phyloP scores from a whole-genome alignment of 2,113 vertebrate species.

The Phaetusa simplex region DNA sequence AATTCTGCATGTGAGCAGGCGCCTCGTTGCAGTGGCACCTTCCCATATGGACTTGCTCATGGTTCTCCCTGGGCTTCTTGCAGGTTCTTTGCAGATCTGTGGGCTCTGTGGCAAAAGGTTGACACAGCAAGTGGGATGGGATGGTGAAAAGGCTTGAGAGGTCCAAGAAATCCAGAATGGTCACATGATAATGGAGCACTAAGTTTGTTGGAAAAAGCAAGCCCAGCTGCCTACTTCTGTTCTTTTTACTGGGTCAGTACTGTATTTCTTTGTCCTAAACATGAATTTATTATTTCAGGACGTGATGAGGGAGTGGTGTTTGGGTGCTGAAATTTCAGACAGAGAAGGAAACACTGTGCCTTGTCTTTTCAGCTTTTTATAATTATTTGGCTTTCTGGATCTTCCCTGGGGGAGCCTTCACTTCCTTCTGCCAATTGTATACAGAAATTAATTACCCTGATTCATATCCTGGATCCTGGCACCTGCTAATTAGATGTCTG shows the following conservation, averaged over 20 bases:
- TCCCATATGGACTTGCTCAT: fast-evolving
- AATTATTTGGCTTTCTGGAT: slow-evolving; percentile 10
- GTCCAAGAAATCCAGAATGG: not conserved
- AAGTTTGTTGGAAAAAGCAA: not conserved
- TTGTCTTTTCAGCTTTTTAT: not conserved
- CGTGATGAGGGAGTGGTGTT: not conserved
- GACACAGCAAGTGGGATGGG: not conserved
- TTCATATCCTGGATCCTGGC: slow-evolving; percentile 25
- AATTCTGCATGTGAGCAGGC: not conserved
- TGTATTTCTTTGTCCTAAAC: not conserved
- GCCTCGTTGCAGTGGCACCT: fast-evolving
- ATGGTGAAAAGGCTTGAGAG: not conserved
- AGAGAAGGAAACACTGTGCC: not conserved
- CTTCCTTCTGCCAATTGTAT: slow-evolving; percentile 16
- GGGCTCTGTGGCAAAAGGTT: not conserved
- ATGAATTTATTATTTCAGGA: not conserved
- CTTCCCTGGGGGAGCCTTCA: not conserved
- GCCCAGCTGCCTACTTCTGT: not conserved
- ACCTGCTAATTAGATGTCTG: slow-evolving; percentile 2
- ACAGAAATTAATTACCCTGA: slow-evolving; percentile 29
- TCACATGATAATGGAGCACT: not conserved
- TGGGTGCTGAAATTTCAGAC: not conserved
- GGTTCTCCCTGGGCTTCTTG: not conserved
- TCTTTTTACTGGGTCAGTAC: not conserved
- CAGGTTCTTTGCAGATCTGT: not conserved